These are phyloP conservation scores for Tridacna crocea DNA, from an alignment of 2,888 invertebrate genomes.

Conservation along the genomic window DNA sequence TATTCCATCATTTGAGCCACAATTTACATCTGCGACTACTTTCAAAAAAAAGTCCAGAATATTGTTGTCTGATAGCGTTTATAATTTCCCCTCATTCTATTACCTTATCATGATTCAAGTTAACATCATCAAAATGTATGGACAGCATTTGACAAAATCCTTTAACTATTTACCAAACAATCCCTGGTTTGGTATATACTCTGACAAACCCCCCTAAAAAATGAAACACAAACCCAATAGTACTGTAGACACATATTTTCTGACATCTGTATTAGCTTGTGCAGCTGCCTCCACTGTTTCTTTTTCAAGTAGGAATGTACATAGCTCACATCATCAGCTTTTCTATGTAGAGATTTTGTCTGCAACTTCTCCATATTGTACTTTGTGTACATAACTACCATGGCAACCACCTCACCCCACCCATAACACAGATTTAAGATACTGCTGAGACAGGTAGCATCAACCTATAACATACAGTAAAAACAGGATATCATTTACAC, in stretches of 20 bases:
- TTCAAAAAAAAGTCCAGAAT: no score
- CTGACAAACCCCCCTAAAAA: no score
- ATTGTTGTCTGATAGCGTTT: no score
- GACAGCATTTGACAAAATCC: no score
- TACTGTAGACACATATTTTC: slow-evolving; percentile 41
- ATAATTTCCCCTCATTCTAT: no score
- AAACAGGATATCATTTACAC: no score
- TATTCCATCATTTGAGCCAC: no score
- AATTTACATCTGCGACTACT: no score
- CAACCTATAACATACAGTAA: slow-evolving; percentile 2
- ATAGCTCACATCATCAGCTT: slow-evolving; percentile 44
- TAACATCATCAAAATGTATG: no score
- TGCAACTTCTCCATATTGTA: slow-evolving; percentile 38
- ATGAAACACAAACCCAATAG: slow-evolving; percentile 53
- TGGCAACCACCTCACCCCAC: slow-evolving; percentile 63
- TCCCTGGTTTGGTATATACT: no score
- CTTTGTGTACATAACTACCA: slow-evolving; percentile 58
- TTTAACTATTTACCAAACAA: no score
- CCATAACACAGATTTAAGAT: slow-evolving; percentile 53
- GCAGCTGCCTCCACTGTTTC: slow-evolving; percentile 52
- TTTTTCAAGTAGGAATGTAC: slow-evolving; percentile 52
- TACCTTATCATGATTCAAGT: no score
- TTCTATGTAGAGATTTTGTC: slow-evolving; percentile 22
- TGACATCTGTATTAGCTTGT: slow-evolving; percentile 43
- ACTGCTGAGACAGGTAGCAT: neutral